Percentiles rank a stretch among this genome's conserved stretches.
phyloP scores from a whole-genome alignment of 2,888 invertebrate species.

The Dusona sp. region DNA sequence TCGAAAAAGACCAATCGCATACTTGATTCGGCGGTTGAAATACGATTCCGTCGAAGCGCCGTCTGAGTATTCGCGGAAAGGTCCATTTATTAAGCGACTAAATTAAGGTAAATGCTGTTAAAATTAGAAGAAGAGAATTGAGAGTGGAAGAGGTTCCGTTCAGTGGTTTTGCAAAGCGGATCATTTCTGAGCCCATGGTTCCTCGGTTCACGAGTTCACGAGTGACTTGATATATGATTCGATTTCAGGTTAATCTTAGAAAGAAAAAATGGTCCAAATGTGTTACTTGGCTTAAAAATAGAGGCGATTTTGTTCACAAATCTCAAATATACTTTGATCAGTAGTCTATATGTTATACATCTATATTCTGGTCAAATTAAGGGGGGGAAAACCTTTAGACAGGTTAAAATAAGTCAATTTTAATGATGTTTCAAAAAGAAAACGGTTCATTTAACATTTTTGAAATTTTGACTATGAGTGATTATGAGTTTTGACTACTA shows the following conservation, averaged over 20 bases:
- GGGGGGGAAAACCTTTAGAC: neutral
- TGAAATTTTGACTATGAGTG: neutral
- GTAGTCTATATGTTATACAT: neutral
- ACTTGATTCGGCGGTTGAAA: slow-evolving; percentile 8
- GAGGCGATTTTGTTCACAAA: neutral
- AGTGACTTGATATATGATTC: slow-evolving; percentile 6
- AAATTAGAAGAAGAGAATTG: neutral
- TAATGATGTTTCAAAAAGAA: neutral
- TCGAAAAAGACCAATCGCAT: neutral
- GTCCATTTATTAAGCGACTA: slow-evolving; percentile 33
- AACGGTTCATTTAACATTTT: neutral
- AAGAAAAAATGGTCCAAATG: neutral
- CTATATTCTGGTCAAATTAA: neutral
- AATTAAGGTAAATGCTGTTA: slow-evolving; percentile 14
- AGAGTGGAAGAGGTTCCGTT: neutral
- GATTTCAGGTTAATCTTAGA: neutral
- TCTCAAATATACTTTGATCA: neutral
- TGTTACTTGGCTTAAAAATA: neutral
- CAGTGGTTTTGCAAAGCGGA: slow-evolving; percentile 1
- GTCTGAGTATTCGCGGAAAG: neutral
- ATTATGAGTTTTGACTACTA: too few species aligned
- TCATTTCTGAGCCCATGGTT: neutral
- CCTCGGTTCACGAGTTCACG: neutral
- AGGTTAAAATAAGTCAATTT: neutral
- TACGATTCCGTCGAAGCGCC: slow-evolving; percentile 2